A percentile compares a stretch with the other conserved stretches of the same genome.
Conservation (phyloP, 2,888 invertebrate genomes). For the Tubulanus polymorphus region DNA sequence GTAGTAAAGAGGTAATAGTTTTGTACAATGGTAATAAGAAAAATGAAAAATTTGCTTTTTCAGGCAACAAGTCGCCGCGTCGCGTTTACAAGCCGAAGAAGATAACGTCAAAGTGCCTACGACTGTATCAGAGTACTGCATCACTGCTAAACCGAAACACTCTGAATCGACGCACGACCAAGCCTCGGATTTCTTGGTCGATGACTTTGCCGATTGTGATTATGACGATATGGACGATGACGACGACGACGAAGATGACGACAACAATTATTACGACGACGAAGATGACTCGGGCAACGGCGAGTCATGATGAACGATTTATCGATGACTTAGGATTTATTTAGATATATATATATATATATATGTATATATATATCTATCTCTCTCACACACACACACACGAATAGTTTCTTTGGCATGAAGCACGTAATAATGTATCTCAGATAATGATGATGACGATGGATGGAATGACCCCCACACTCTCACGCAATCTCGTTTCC, state of each 20-base stretch:
- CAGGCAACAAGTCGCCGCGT: constrained; percentile 95
- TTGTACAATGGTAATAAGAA: no score
- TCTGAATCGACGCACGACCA: constrained; percentile 71
- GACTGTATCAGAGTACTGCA: constrained; percentile 97
- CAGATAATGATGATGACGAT: no score
- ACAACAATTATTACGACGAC: constrained; percentile 24
- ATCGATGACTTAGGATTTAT: no score
- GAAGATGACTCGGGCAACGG: constrained; percentile 32
- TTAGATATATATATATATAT: no score
- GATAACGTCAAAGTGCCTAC: constrained; percentile 96
- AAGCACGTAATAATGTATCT: no score
- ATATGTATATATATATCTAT: no score
- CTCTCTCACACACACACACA: no score
- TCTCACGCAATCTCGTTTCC: no score
- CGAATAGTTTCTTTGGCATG: no score
- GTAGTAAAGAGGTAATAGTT: no score
- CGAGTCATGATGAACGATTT: constrained; percentile 23
- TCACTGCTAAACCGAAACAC: constrained; percentile 77
- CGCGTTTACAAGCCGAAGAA: constrained; percentile 89
- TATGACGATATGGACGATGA: constrained; percentile 23
- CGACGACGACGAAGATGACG: constrained; percentile 33
- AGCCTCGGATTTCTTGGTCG: constrained; percentile 94
- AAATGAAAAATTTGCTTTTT: constrained; percentile 23
- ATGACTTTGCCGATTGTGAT: constrained; percentile 32
- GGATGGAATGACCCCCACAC: no score